Evolutionary conservation across 2,113 vertebrate genomes (phyloP), one percentile per base, ranked within the genome.

Genomic region (Castor canadensis): DNA sequence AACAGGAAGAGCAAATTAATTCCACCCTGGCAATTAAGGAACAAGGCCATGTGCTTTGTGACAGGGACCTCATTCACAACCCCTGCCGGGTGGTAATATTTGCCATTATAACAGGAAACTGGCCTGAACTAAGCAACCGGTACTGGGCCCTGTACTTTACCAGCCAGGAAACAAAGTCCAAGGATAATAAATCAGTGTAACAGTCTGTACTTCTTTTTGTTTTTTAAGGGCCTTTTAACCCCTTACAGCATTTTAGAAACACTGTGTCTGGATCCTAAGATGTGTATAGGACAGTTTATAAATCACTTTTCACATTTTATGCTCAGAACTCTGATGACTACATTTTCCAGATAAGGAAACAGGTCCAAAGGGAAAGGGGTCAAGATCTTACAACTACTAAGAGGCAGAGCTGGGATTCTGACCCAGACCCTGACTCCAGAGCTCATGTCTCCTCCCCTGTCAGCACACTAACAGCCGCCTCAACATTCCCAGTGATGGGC

Each of bases 1-100:
- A 98, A 98, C 98, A 98, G 98, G 98, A 98, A 98, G 98, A 98
- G 97, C 98, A 98, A 98, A 98, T 99, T 98, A 98, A 98, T 98
- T 98, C 98, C 97, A 98, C 98, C 98, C 98, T 91, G 80, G 98
- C 98, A 98, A 98, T 98, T 98, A 98, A 98, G 92, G 97, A 98
- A 98, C 97, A 96, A 98, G 98, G 96, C 97, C 98, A 82, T 45
- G 40, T 98, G 98, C 98, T 98, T 98, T 98, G 98, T 98, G 96
- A 97, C 98, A 98, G 97, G 97, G 98, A 98, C 98, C 97, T 96
- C 54, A 96, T 97, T 97, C 98, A 95, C 94, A 96, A 97, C 98
- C 98, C 98, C 98, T 98, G 97, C 98, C 98, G 98, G 97, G 98
- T 98, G 97, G 97, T 98, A 97, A 98, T 97, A 97, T 98, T 98